Conservation (phyloP, 2,113 vertebrate species). For the Myotis davidii region DNA sequence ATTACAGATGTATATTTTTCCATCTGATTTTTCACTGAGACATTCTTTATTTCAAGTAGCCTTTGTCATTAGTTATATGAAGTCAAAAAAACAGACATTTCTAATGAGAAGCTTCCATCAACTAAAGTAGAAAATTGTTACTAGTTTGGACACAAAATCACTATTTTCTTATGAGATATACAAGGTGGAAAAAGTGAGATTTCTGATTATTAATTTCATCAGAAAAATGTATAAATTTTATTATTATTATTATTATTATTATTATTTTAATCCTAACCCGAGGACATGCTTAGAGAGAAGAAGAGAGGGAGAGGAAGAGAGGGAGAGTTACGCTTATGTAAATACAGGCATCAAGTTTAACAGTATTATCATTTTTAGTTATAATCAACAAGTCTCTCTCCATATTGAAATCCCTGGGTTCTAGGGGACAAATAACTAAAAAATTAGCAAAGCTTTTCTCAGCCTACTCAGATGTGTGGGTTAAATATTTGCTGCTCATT, state of each 20-base stretch:
- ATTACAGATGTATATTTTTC: background rate
- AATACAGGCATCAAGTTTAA: slow-evolving; percentile 24
- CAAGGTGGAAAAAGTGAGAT: background rate
- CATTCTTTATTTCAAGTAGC: background rate
- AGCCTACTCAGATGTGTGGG: background rate
- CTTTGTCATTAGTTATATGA: slow-evolving; percentile 17
- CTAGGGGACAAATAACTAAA: slow-evolving; percentile 5
- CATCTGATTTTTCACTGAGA: background rate
- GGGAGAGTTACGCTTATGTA: background rate
- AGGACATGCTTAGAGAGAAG: background rate
- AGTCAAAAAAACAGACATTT: background rate
- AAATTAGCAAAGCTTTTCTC: slow-evolving; percentile 12
- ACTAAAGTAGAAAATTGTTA: slow-evolving; percentile 14
- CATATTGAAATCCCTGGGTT: background rate
- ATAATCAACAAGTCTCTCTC: background rate
- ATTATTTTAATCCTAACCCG: background rate
- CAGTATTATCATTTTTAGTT: background rate
- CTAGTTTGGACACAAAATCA: slow-evolving; percentile 34
- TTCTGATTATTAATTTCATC: slow-evolving; percentile 31
- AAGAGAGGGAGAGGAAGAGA: background rate
- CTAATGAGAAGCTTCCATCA: background rate
- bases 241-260: background rate
- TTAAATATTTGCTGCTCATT: background rate
- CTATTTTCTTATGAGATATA: background rate
- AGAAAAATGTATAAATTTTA: background rate